Percentiles rank a stretch among this genome's conserved stretches.
Evolutionary conservation across 2,797 vertebrate genomes (phyloP).

Genomic region (Hippoglossus hippoglossus): DNA sequence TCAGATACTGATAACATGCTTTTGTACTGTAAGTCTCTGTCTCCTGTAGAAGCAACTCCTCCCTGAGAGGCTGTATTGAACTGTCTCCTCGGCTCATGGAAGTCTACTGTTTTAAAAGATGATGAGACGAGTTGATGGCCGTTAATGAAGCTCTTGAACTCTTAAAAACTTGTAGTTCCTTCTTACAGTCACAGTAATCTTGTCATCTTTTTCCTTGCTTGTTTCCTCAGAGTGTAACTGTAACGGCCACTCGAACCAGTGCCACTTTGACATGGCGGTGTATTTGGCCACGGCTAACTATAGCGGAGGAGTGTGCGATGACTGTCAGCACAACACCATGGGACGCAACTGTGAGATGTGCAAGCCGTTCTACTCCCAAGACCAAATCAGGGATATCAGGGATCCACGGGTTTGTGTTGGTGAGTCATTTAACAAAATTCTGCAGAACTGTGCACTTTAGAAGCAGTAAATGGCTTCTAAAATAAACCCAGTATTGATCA

Average conservation of each 20-base stretch:
- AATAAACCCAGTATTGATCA: no score
- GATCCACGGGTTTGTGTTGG: slow-evolving; percentile 83
- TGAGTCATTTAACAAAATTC: slow-evolving; percentile 71
- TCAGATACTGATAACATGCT: no score
- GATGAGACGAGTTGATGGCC: neutral
- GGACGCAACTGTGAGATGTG: slow-evolving; percentile 85
- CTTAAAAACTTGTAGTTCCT: neutral
- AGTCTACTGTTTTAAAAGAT: neutral
- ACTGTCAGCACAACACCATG: slow-evolving; percentile 90
- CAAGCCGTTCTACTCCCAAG: slow-evolving; percentile 84
- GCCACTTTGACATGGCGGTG: slow-evolving; percentile 96
- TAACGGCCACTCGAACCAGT: slow-evolving; percentile 83
- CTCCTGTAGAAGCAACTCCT: neutral
- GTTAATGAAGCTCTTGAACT: neutral
- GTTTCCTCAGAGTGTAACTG: slow-evolving; percentile 83
- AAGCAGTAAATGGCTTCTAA: no score
- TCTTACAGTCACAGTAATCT: neutral
- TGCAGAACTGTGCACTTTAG: neutral
- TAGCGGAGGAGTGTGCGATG: slow-evolving; percentile 93
- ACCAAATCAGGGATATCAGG: slow-evolving; percentile 83
- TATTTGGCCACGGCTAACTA: slow-evolving; percentile 90
- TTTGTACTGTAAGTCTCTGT: no score
- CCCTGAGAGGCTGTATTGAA: neutral
- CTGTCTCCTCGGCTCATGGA: neutral
- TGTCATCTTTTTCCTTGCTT: neutral